Percentiles rank a stretch among this genome's conserved stretches.
Evolutionary conservation across 1,140 invertebrate species (phyloP).

Genomic region (Acromyrmex echinatior): DNA sequence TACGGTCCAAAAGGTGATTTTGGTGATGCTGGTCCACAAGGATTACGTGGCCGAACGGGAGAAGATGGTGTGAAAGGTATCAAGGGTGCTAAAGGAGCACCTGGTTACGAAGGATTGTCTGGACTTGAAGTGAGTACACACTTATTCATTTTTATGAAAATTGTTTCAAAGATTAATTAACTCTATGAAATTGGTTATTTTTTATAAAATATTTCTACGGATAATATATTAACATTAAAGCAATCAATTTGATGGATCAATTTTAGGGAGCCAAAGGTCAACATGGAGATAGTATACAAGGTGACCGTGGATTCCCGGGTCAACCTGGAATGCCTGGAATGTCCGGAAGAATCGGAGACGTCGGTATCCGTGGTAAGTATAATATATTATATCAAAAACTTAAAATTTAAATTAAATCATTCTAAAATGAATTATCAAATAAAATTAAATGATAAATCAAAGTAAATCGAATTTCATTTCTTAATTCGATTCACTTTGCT

Average conservation of each 20-base stretch:
- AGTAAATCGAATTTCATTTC: background rate
- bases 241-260: background rate
- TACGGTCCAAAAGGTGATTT: constrained; percentile 81
- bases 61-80: constrained; percentile 85
- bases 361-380: constrained; percentile 84
- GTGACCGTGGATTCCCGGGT: constrained; percentile 85
- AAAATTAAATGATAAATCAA: background rate
- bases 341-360: constrained; percentile 84
- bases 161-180: constrained; percentile 5
- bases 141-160: constrained; percentile 13
- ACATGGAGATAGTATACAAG: constrained; percentile 84
- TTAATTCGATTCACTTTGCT: background rate
- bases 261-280: constrained; percentile 82
- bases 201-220: background rate
- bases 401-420: background rate
- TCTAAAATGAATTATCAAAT: background rate
- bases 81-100: constrained; percentile 87
- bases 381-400: background rate
- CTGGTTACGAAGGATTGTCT: constrained; percentile 79
- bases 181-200: background rate
- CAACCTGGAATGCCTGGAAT: constrained; percentile 83
- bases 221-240: constrained; percentile 5
- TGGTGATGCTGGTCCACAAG: constrained; percentile 82
- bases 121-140: constrained; percentile 79
- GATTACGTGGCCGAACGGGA: constrained; percentile 85